phyloP scores from a whole-genome alignment of 2,888 invertebrate species.

The Platerodrilus igneus region DNA sequence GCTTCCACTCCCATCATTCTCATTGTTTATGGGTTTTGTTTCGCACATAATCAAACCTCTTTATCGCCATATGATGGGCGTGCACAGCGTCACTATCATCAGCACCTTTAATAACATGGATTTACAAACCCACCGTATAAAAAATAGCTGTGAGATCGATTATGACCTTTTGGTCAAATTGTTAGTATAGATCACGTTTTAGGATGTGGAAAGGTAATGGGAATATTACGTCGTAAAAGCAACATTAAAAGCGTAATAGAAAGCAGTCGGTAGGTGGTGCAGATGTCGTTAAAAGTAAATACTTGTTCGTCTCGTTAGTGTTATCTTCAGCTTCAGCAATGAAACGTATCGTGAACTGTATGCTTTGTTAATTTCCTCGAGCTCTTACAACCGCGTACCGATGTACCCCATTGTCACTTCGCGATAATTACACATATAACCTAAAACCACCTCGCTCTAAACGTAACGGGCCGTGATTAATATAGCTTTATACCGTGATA shows the following conservation, averaged over 20 bases:
- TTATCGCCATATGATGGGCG: slow-evolving; percentile 30
- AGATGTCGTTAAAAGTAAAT: slow-evolving; percentile 27
- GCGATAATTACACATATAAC: slow-evolving; percentile 19
- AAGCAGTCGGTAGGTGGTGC: slow-evolving; percentile 20
- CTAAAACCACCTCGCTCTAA: too few relatives aligned
- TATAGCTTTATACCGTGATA: too few relatives aligned
- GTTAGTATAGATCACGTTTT: too few relatives aligned
- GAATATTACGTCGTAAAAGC: slow-evolving; percentile 22
- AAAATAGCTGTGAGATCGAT: too few relatives aligned
- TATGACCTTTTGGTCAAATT: too few relatives aligned
- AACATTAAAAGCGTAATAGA: slow-evolving; percentile 20
- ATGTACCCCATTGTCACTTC: slow-evolving; percentile 26
- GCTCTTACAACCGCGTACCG: slow-evolving; percentile 13
- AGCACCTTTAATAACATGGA: slow-evolving; percentile 37
- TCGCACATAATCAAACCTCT: slow-evolving; percentile 31
- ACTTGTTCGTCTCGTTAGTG: slow-evolving; percentile 25
- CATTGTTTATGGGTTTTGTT: slow-evolving; percentile 32
- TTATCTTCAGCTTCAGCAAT: slow-evolving; percentile 28
- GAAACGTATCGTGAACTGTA: slow-evolving; percentile 29
- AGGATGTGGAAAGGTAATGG: too few relatives aligned
- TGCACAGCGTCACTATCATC: too few relatives aligned
- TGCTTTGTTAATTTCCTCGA: slow-evolving; percentile 25
- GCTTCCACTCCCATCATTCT: slow-evolving; percentile 31
- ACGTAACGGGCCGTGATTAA: too few relatives aligned
- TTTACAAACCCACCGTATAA: slow-evolving; percentile 36